phyloP scores from a whole-genome alignment of 1,140 invertebrate genomes.

The Nylanderia fulva region DNA sequence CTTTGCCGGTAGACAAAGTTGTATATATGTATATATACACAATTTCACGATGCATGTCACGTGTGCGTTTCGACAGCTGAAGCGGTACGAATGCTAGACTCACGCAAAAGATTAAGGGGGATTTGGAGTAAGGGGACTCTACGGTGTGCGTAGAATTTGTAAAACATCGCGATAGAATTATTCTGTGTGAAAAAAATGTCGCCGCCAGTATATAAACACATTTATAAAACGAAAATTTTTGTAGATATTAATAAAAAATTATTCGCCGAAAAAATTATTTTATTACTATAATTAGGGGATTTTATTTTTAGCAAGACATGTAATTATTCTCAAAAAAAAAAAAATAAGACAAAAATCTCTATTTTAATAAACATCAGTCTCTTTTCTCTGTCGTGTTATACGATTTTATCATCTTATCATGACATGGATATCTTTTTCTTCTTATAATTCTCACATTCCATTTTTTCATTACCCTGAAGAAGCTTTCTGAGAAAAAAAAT shows the following conservation, averaged over 20 bases:
- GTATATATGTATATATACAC: background rate
- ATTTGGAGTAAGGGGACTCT: conserved; percentile 38
- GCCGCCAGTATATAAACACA: background rate
- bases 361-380: background rate
- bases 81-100: conserved; percentile 69
- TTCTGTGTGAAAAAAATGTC: background rate
- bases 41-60: background rate
- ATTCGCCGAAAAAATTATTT: background rate
- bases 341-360: background rate
- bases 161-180: background rate
- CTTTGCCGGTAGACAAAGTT: no score
- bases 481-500: background rate
- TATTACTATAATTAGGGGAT: background rate
- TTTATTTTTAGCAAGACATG: background rate
- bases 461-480: background rate
- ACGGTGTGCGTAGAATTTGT: background rate
- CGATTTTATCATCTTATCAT: background rate
- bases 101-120: conserved; percentile 27
- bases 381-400: background rate
- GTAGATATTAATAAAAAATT: background rate
- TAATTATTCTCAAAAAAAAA: background rate
- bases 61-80: conserved; percentile 40
- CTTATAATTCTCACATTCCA: background rate
- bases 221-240: background rate
- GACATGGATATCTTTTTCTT: background rate